phyloP scores from a whole-genome alignment of 2,113 vertebrate genomes.

The Lepisosteus osseus region DNA sequence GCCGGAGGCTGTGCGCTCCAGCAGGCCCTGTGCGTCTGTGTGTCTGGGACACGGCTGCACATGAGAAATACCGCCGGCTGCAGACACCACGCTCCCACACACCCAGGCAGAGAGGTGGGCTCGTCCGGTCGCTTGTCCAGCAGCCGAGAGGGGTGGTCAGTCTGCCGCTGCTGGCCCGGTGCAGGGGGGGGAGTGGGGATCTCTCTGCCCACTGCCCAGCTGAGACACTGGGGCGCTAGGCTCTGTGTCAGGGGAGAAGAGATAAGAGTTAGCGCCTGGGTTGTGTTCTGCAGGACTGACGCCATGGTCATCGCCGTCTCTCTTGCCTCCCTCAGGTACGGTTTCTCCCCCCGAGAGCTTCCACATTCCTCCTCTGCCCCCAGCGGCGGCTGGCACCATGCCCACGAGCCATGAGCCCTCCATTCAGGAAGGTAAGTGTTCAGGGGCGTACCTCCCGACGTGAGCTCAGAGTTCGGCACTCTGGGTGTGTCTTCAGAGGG shows the following conservation, averaged over 20 bases:
- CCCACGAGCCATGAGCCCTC: slow-evolving; percentile 48
- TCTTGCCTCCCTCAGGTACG: slow-evolving; percentile 34
- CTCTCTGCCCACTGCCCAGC: neutral
- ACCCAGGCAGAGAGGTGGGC: too few species aligned
- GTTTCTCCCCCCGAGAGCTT: slow-evolving; percentile 33
- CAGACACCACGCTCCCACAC: too few species aligned
- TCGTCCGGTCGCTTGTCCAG: too few species aligned
- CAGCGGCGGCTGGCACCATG: slow-evolving; percentile 40
- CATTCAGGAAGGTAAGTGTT: slow-evolving; percentile 53
- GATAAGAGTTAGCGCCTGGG: too few species aligned
- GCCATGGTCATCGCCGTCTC: slow-evolving; percentile 1
- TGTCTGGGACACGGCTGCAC: too few species aligned
- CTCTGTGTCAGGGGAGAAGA: slow-evolving; percentile 3
- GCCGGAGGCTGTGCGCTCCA: too few species aligned
- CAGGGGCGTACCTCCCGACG: neutral
- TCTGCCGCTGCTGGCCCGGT: neutral
- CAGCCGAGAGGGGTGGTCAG: too few species aligned
- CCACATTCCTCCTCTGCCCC: slow-evolving; percentile 47
- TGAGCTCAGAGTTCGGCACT: too few species aligned
- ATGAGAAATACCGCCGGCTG: too few species aligned
- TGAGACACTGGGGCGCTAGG: neutral
- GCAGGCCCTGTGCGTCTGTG: too few species aligned
- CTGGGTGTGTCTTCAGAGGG: neutral
- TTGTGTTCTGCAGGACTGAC: too few species aligned
- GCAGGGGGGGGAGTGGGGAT: neutral